Evolutionary conservation across 2,797 vertebrate species (phyloP).

Genomic region (Cyclura pinguis): DNA sequence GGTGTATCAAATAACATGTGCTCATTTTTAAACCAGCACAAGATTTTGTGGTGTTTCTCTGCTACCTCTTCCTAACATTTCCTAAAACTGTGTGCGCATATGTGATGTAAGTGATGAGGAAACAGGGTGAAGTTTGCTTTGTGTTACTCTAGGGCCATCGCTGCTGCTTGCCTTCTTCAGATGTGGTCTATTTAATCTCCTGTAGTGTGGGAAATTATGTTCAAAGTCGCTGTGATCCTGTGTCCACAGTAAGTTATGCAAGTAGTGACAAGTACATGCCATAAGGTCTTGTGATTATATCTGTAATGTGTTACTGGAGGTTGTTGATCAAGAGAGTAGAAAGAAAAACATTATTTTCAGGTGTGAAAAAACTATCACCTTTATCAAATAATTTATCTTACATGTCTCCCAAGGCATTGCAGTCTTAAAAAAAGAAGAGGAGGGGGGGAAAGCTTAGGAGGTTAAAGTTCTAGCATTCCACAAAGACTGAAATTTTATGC

Average conservation of each 20-base stretch:
- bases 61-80: not conserved
- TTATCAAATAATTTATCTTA: conserved; percentile 91
- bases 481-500: conserved; percentile 87
- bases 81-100: not conserved
- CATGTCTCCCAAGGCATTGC: conserved; percentile 83
- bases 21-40: not conserved
- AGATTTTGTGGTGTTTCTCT: not conserved
- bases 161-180: conserved; percentile 81
- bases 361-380: conserved; percentile 96
- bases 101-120: conserved; percentile 59
- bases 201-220: conserved; percentile 86
- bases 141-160: conserved; percentile 72
- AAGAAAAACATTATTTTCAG: conserved; percentile 95
- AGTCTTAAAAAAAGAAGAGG: conserved; percentile 76
- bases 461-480: conserved; percentile 91
- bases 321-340: conserved; percentile 90
- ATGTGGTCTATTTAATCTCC: conserved; percentile 86
- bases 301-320: conserved; percentile 94
- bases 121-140: conserved; percentile 79
- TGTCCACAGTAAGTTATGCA: conserved; percentile 86
- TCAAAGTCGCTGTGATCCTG: conserved; percentile 82
- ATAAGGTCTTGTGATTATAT: conserved; percentile 92
- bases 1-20: not conserved
- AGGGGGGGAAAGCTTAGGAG: conserved; percentile 85
- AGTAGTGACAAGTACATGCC: conserved; percentile 94